Percentiles rank a stretch among this genome's conserved stretches.
Evolutionary conservation across 2,888 invertebrate genomes (phyloP).

Genomic region (Rhagophthalmus giganteus): DNA sequence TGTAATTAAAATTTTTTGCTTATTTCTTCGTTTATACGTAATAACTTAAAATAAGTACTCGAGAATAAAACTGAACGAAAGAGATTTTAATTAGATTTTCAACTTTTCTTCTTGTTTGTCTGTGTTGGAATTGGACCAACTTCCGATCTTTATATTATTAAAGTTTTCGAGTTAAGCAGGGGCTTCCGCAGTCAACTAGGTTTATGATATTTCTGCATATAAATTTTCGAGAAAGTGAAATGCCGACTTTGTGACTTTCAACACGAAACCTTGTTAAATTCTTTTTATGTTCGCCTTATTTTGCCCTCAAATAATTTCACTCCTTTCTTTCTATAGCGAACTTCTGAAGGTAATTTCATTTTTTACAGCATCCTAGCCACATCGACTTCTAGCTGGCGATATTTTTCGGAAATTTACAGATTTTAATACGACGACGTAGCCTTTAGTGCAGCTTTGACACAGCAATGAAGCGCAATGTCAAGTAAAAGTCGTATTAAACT

Average conservation of each 20-base stretch:
- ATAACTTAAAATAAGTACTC: constrained; percentile 13
- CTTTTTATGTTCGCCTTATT: too few relatives aligned
- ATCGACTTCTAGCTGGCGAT: too few relatives aligned
- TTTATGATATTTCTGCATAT: constrained; percentile 20
- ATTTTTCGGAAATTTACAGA: too few relatives aligned
- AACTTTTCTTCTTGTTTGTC: constrained; percentile 17
- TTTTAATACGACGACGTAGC: too few relatives aligned
- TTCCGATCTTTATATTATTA: constrained; percentile 22
- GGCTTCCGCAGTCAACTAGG: constrained; percentile 21
- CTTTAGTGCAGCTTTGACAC: too few relatives aligned
- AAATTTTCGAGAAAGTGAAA: constrained; percentile 12
- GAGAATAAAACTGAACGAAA: constrained; percentile 22
- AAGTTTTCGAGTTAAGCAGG: constrained; percentile 22
- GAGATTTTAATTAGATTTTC: constrained; percentile 27
- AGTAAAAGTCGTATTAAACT: too few relatives aligned
- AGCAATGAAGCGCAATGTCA: too few relatives aligned
- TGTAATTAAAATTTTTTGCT: constrained; percentile 1
- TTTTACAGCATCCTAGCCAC: too few relatives aligned
- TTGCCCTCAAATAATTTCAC: too few relatives aligned
- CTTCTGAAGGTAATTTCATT: too few relatives aligned
- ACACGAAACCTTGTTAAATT: too few relatives aligned
- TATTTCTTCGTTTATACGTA: constrained; percentile 10
- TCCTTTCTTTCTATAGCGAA: too few relatives aligned
- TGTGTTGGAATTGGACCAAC: constrained; percentile 12
- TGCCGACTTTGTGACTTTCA: constrained; percentile 5